These are phyloP conservation scores for Mycalesis mineus DNA, from an alignment of 2,888 invertebrate genomes.

Conservation along the genomic window DNA sequence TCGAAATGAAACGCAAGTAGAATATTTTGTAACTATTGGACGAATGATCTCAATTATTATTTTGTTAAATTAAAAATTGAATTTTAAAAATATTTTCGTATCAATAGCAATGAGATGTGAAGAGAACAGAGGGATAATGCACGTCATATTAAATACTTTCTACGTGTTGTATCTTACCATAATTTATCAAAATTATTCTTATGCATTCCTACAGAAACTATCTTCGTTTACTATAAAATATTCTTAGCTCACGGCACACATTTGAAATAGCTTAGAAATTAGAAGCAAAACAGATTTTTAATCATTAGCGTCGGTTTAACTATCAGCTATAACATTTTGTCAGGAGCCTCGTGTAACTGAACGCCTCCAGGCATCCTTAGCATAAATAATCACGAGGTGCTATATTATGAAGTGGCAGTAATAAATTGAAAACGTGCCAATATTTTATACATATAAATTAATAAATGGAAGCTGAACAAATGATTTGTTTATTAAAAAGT, in stretches of 20 bases:
- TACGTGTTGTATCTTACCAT: too few relatives aligned
- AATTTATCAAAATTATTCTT: too few relatives aligned
- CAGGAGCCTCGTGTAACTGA: conserved; percentile 9
- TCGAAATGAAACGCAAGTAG: too few relatives aligned
- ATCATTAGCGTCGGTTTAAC: conserved; percentile 23
- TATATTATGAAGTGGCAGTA: conserved; percentile 12
- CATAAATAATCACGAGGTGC: conserved; percentile 10
- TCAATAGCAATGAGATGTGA: too few relatives aligned
- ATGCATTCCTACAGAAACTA: too few relatives aligned
- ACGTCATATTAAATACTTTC: too few relatives aligned
- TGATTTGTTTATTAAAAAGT: background rate
- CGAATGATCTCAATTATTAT: too few relatives aligned
- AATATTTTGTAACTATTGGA: too few relatives aligned
- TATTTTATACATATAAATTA: conserved; percentile 5
- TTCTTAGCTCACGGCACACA: background rate
- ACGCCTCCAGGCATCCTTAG: conserved; percentile 14
- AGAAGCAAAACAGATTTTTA: conserved; percentile 17
- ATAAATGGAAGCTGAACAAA: background rate
- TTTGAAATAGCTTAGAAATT: conserved; percentile 17
- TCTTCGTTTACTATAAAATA: too few relatives aligned
- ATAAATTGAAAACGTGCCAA: conserved; percentile 10
- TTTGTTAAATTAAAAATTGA: too few relatives aligned
- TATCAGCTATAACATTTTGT: conserved; percentile 20
- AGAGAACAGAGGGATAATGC: too few relatives aligned
- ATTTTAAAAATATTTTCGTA: too few relatives aligned